These are phyloP conservation scores for Andrena praecox DNA, from an alignment of 2,888 invertebrate species.

Conservation along the genomic window DNA sequence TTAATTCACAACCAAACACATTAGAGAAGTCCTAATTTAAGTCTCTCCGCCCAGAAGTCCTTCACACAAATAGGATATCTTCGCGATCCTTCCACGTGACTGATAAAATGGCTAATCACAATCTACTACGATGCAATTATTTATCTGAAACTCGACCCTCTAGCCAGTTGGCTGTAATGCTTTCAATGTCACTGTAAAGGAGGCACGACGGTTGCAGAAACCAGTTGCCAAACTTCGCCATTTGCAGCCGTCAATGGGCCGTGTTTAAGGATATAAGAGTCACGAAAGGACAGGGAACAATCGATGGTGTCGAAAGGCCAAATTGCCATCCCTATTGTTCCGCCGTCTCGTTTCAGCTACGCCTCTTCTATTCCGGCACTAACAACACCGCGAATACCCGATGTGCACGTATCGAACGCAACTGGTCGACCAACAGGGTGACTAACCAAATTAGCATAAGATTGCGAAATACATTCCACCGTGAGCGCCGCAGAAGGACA, in stretches of 20 bases:
- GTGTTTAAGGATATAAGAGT: slow-evolving; percentile 28
- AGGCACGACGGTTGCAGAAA: slow-evolving; percentile 5
- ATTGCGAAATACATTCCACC: slow-evolving; percentile 78
- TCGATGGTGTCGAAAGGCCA: slow-evolving; percentile 68
- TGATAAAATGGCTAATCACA: neutral
- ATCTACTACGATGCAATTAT: neutral
- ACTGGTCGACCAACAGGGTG: slow-evolving; percentile 69
- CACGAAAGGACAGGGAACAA: slow-evolving; percentile 65
- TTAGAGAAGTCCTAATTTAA: no score
- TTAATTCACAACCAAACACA: no score
- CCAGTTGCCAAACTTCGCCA: slow-evolving; percentile 38
- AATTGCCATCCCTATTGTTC: slow-evolving; percentile 66
- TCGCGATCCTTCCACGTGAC: neutral
- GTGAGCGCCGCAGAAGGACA: slow-evolving; percentile 72
- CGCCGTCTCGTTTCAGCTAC: slow-evolving; percentile 29
- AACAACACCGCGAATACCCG: slow-evolving; percentile 8
- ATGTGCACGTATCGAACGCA: slow-evolving; percentile 9
- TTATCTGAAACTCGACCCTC: neutral
- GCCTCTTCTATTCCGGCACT: slow-evolving; percentile 33
- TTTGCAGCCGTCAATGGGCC: slow-evolving; percentile 44
- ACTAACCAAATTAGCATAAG: slow-evolving; percentile 80
- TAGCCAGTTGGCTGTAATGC: slow-evolving; percentile 12
- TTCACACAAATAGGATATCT: no score
- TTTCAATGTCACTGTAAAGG: slow-evolving; percentile 38
- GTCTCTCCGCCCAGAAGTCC: no score